Conservation (phyloP, 2,797 vertebrate genomes). For the Muscicapa comitata region DNA sequence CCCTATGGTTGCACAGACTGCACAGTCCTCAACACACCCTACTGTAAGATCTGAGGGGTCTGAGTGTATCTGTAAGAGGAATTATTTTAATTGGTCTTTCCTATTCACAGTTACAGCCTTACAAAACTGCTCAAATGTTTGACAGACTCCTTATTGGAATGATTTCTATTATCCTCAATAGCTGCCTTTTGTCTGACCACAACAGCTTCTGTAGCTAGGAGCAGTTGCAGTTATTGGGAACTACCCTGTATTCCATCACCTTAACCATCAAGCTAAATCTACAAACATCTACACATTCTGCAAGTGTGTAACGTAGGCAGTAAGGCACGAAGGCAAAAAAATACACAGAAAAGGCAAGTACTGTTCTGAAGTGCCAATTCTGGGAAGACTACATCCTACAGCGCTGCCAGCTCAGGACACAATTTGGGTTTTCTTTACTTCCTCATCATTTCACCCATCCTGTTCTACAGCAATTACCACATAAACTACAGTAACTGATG, state of each 20-base stretch:
- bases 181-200: neutral
- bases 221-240: neutral
- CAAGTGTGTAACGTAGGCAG: neutral
- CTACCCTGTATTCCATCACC: neutral
- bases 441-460: neutral
- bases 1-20: neutral
- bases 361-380: neutral
- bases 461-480: neutral
- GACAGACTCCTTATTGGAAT: neutral
- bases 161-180: neutral
- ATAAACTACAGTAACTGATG: neutral
- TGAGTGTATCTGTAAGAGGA: neutral
- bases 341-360: rapidly evolving
- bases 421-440: neutral
- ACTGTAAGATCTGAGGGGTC: neutral
- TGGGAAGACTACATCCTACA: neutral
- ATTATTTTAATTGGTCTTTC: neutral
- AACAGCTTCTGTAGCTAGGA: neutral
- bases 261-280: neutral
- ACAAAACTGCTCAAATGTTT: neutral
- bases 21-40: neutral
- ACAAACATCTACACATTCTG: neutral
- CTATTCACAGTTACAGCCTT: neutral
- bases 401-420: neutral
- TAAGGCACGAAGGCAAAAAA: neutral